These are phyloP conservation scores for Conchocele bisecta DNA, from an alignment of 2,888 invertebrate species.

Conservation along the genomic window DNA sequence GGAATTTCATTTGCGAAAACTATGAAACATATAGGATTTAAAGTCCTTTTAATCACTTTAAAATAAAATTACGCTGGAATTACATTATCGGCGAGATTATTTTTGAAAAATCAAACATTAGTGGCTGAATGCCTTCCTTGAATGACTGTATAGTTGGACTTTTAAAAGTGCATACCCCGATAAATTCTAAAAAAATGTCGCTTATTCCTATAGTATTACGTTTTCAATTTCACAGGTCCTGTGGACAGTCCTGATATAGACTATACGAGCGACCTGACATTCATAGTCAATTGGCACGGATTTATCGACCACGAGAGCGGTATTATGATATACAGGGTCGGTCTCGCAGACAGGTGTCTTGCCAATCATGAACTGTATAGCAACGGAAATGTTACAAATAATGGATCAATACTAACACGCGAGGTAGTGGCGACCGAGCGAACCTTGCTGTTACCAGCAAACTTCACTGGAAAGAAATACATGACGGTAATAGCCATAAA, in stretches of 20 bases:
- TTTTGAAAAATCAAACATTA: no score
- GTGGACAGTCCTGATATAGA: slow-evolving; percentile 58
- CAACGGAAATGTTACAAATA: background rate
- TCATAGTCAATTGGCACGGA: slow-evolving; percentile 58
- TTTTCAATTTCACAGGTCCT: slow-evolving; percentile 15
- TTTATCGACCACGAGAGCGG: slow-evolving; percentile 70
- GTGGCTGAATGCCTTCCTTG: no score
- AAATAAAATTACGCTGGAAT: no score
- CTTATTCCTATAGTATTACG: no score
- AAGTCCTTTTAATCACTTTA: no score
- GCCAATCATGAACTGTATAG: slow-evolving; percentile 6
- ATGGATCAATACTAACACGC: no score
- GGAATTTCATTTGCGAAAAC: no score
- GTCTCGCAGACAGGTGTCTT: slow-evolving; percentile 49
- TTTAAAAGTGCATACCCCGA: no score
- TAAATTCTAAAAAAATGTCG: no score
- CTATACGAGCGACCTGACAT: slow-evolving; percentile 47
- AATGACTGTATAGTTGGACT: no score
- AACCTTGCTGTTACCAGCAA: slow-evolving; percentile 14
- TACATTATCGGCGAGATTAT: no score
- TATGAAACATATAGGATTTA: no score
- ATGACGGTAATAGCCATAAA: slow-evolving; percentile 65
- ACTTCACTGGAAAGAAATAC: slow-evolving; percentile 29
- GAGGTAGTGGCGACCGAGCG: slow-evolving; percentile 11
- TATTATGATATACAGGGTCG: slow-evolving; percentile 55